Evolutionary conservation across 1,140 invertebrate species (phyloP), one percentile per base, ranked within the genome.

Genomic region (Caenorhabditis tropicalis): DNA sequence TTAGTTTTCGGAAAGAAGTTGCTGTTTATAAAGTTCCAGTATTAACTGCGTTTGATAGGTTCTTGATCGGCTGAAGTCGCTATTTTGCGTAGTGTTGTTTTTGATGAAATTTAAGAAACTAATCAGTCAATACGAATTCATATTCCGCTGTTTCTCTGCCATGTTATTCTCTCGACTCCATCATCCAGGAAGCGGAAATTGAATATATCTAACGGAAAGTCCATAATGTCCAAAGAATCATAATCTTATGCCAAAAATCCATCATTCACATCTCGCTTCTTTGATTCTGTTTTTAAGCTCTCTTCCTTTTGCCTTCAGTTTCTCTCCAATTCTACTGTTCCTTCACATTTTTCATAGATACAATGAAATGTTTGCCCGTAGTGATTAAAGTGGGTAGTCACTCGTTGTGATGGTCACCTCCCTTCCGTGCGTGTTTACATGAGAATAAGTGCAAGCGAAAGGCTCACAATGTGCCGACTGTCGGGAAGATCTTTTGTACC

Each of bases 311-410:
- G 3, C 10, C 31, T 65, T 33, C 58, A 27, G 3, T 33, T 65
- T 29, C 9, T 29, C 27, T 27, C n/a, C 31, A 36, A 16, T 33
- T 65, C 5, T 31, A 4, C 58, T 65, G 58, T 65, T 65, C 65
- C 36, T 74, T 74, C 65, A 46, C 36, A 33, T 74, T 74, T 74
- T 74, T 43, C 65, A 74, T 74, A 33, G 43, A 74, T 74, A 74
- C 65, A 74, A 74, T 74, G 65, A 74, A 65, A 74, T 74, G 65
- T 74, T 74, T 74, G 65, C 65, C 65, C 36, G n/a, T 74, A 74
- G 36, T 74, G 65, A 74, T 74, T 74, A 74, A 74, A 74, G 65
- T 74, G 65, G 65, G 65, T 74, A 74, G 65, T 74, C 65, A 74
- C 36, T 74, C 65, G 36, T 74, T 74, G 65, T 74, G 65, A 74